phyloP scores from a whole-genome alignment of 2,888 invertebrate genomes.

The Argyra leucocephala region DNA sequence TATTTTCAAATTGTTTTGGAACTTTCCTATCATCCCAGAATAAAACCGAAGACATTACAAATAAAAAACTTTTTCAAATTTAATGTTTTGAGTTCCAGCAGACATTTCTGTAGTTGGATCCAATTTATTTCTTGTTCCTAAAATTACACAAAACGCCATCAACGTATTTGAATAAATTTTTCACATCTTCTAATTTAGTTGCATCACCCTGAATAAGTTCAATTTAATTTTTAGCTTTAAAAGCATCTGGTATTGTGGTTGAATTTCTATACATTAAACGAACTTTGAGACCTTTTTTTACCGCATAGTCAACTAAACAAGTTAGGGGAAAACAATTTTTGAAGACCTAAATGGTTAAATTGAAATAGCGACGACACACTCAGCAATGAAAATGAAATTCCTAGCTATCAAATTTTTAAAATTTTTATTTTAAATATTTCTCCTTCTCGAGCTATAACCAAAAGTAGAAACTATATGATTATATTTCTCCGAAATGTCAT shows the following conservation, averaged over 20 bases:
- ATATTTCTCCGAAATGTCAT: too few species aligned
- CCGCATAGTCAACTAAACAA: slow-evolving; percentile 65
- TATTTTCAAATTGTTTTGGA: slow-evolving; percentile 60
- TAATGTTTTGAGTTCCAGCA: slow-evolving; percentile 67
- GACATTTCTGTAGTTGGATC: slow-evolving; percentile 71
- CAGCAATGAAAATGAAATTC: too few species aligned
- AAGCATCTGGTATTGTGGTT: slow-evolving; percentile 55
- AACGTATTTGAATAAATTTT: slow-evolving; percentile 56
- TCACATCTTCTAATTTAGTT: slow-evolving; percentile 60
- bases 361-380: too few species aligned
- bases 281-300: slow-evolving; percentile 63
- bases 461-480: too few species aligned
- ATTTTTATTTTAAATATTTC: too few species aligned
- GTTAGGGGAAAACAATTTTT: too few species aligned
- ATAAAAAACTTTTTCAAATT: slow-evolving; percentile 58
- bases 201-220: slow-evolving; percentile 67
- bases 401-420: too few species aligned
- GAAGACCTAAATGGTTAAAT: too few species aligned
- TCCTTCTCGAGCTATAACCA: too few species aligned
- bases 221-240: slow-evolving; percentile 58
- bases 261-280: slow-evolving; percentile 67
- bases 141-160: slow-evolving; percentile 65
- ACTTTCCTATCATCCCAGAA: slow-evolving; percentile 65
- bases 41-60: slow-evolving; percentile 73
- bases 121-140: slow-evolving; percentile 69